These are phyloP conservation scores for Mormyrus proboscirostris DNA, from an alignment of 2,797 vertebrate species.

Conservation along the genomic window DNA sequence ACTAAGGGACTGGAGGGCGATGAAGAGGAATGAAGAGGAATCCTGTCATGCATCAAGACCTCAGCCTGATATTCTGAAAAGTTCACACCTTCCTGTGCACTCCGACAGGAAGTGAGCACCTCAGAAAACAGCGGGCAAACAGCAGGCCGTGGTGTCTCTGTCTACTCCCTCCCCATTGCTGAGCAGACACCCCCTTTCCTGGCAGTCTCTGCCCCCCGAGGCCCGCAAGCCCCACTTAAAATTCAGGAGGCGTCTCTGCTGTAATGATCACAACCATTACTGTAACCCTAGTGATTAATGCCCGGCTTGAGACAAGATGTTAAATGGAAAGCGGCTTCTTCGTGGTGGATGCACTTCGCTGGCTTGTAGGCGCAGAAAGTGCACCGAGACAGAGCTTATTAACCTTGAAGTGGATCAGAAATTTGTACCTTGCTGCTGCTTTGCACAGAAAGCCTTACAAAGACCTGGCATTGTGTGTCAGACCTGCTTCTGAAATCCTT, in stretches of 20 bases:
- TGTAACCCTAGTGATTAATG: constrained; percentile 15
- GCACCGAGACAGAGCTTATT: not conserved
- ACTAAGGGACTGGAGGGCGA: not conserved
- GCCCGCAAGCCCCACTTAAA: constrained; percentile 13
- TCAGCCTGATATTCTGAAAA: not conserved
- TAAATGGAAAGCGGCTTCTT: constrained; percentile 8
- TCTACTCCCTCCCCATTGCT: not conserved
- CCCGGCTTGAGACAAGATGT: not conserved
- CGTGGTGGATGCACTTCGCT: not conserved
- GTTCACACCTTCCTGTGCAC: not conserved
- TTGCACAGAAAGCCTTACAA: not conserved
- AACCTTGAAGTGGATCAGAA: constrained; percentile 4
- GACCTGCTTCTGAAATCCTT: not conserved
- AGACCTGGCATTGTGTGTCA: not conserved
- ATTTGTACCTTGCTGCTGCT: not conserved
- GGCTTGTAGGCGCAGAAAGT: not conserved
- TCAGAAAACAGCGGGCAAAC: not conserved
- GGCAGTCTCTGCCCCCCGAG: not conserved
- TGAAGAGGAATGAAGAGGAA: not conserved
- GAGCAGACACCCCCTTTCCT: not conserved
- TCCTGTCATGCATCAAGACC: not conserved
- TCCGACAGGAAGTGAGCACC: not conserved
- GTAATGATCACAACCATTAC: constrained; percentile 20
- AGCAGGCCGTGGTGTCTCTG: not conserved
- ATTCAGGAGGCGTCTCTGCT: constrained; percentile 10